Percentiles rank a stretch among this genome's conserved stretches.
phyloP scores from a whole-genome alignment of 2,113 vertebrate species.

The Lepisosteus oculatus region DNA sequence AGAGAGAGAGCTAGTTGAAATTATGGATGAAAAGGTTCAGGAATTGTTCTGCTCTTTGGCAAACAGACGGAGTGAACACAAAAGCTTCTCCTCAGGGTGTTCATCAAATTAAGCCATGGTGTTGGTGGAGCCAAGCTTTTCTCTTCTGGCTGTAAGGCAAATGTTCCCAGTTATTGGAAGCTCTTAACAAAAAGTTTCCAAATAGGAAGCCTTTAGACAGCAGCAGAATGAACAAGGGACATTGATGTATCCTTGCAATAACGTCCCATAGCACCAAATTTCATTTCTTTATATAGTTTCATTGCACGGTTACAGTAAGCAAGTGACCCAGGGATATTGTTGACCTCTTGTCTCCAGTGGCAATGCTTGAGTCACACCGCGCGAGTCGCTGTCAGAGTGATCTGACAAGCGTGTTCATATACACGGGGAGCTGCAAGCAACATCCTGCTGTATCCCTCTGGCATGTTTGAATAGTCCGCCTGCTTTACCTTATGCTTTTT shows the following conservation, averaged over 20 bases:
- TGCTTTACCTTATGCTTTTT: too few relatives aligned
- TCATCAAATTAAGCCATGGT: not conserved
- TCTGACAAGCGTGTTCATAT: slow-evolving; percentile 5
- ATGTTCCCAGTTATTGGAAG: not conserved
- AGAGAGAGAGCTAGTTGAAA: not conserved
- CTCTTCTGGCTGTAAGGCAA: not conserved
- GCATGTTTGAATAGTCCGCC: too few relatives aligned
- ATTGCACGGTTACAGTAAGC: slow-evolving; percentile 15
- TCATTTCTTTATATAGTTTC: slow-evolving; percentile 8
- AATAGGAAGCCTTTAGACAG: slow-evolving; percentile 16
- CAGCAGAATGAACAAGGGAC: slow-evolving; percentile 6
- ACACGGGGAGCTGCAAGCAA: not conserved
- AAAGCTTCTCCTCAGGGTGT: not conserved
- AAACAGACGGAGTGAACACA: not conserved
- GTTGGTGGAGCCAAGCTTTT: not conserved
- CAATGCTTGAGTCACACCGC: not conserved
- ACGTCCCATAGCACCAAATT: slow-evolving; percentile 16
- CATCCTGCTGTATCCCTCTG: not conserved
- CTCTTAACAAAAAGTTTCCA: not conserved
- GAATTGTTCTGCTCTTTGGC: not conserved
- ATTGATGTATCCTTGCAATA: slow-evolving; percentile 15
- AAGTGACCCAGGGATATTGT: not conserved
- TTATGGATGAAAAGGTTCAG: not conserved
- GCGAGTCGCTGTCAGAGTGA: not conserved
- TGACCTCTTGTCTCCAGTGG: too few relatives aligned